Evolutionary conservation across 2,888 invertebrate genomes (phyloP).

Genomic region (Tethea ocularis): DNA sequence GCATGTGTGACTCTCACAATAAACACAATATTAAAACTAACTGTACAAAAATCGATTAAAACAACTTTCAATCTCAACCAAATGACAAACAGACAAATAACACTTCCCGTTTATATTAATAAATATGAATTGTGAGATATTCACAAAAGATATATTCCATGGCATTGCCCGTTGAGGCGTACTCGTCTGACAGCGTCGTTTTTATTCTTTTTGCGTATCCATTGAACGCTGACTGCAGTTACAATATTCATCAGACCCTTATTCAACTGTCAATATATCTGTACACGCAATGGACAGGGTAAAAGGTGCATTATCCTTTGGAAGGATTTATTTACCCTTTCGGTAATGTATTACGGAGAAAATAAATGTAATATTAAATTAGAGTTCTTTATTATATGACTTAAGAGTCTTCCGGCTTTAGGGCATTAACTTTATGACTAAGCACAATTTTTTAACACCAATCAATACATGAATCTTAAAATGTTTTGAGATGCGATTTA

Average conservation of each 20-base stretch:
- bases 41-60: not conserved
- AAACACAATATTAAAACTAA: not conserved
- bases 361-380: not conserved
- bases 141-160: not conserved
- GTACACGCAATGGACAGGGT: not conserved
- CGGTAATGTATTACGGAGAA: not conserved
- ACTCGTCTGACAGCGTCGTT: not conserved
- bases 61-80: not conserved
- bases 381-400: not conserved
- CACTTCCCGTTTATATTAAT: not conserved
- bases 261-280: slow-evolving; percentile 34
- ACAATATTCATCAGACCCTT: slow-evolving; percentile 24
- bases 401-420: not conserved
- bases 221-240: slow-evolving; percentile 24
- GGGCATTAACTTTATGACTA: not conserved
- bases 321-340: not conserved
- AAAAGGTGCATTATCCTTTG: not conserved
- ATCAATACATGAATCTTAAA: too few relatives aligned
- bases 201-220: slow-evolving; percentile 24
- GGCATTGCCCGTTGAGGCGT: not conserved
- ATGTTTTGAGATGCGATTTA: too few relatives aligned
- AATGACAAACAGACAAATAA: not conserved
- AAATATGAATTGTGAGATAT: not conserved
- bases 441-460: not conserved
- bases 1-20: not conserved